phyloP scores from a whole-genome alignment of 2,888 invertebrate species.

The Azorinus chamasolen region DNA sequence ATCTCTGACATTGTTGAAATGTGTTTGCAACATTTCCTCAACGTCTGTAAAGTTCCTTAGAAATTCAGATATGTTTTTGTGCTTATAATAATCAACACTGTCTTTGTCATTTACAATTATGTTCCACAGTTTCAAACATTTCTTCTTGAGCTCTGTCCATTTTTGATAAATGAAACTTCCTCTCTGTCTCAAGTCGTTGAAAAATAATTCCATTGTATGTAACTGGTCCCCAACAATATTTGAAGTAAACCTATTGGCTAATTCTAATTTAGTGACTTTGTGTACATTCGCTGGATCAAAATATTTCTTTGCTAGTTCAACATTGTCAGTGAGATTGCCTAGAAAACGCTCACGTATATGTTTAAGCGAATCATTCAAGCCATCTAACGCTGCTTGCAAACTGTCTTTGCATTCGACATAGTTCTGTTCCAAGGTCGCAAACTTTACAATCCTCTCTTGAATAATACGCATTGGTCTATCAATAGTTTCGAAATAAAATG shows the following conservation, averaged over 20 bases:
- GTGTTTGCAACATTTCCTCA: no score
- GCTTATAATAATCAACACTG: constrained; percentile 1
- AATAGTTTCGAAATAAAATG: constrained; percentile 65
- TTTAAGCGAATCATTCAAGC: constrained; percentile 19
- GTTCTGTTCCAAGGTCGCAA: constrained; percentile 2
- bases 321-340: constrained; percentile 26
- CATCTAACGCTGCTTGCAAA: not conserved
- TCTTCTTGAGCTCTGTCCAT: constrained; percentile 59
- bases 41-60: no score
- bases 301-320: constrained; percentile 20
- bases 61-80: no score
- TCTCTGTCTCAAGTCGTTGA: constrained; percentile 64
- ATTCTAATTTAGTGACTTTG: constrained; percentile 28
- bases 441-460: constrained; percentile 39
- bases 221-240: constrained; percentile 35
- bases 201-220: constrained; percentile 62
- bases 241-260: constrained; percentile 56
- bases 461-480: constrained; percentile 62
- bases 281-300: not conserved
- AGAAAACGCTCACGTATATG: constrained; percentile 24
- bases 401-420: constrained; percentile 2
- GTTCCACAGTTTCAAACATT: constrained; percentile 55
- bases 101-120: constrained; percentile 60
- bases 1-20: no score
- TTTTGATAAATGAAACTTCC: constrained; percentile 60